Conservation (phyloP, 2,797 vertebrate species). For the Chrosomus eos region DNA sequence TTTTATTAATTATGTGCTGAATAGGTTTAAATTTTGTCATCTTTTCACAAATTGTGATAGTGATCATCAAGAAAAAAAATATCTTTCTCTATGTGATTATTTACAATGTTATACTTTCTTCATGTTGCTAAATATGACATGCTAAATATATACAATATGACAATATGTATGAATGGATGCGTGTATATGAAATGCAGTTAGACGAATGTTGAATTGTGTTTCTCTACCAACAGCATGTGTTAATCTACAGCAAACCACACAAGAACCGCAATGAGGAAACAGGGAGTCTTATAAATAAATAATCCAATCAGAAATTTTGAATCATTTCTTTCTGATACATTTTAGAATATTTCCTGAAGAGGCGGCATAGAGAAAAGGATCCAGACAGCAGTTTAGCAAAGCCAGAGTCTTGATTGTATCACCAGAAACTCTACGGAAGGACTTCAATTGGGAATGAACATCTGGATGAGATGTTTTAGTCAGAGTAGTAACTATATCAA, state of each 20-base stretch:
- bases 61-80: too few species aligned
- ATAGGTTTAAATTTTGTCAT: too few species aligned
- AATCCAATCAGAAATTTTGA: neutral
- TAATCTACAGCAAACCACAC: neutral
- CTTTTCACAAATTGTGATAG: too few species aligned
- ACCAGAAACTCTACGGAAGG: conserved; percentile 12
- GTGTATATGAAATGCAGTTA: too few species aligned
- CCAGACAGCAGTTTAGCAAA: conserved; percentile 61
- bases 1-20: too few species aligned
- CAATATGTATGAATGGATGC: too few species aligned
- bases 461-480: neutral
- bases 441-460: neutral
- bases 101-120: too few species aligned
- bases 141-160: too few species aligned
- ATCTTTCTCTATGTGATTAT: too few species aligned
- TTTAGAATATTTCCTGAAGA: conserved; percentile 9
- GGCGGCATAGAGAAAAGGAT: conserved; percentile 48
- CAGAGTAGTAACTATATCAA: conserved; percentile 51
- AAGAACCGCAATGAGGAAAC: neutral
- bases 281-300: neutral
- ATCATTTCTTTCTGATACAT: neutral
- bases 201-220: neutral
- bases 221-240: neutral
- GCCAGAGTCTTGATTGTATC: conserved; percentile 49
- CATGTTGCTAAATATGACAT: too few species aligned